Base-by-base conservation (phyloP, 2,888 invertebrate genomes). In the Zhengitettix transpicula region DNA sequence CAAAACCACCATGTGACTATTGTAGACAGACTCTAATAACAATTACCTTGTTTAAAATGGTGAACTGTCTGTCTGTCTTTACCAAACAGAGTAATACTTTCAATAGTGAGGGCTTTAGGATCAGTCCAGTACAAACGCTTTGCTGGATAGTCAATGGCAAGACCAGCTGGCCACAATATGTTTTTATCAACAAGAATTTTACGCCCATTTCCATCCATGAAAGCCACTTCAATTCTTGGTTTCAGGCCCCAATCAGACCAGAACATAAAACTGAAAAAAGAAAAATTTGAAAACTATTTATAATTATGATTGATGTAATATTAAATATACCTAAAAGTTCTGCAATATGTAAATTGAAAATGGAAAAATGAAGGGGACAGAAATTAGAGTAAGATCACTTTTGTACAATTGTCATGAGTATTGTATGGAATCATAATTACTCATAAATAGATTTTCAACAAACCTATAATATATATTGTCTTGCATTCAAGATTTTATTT, bases 41-140 rank as follows among this genome's bases (percentile, higher is more conserved):
- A 40, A 55, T 56, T 69, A 77, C 78, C 76, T 65, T 75, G 74
- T 52, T 74, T 71, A 65, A 84, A 83, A 52, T 75, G 73, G 58
- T 76, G 75, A 1, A 85, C 78, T 5, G 81, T 70, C 61, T 78
- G 77, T 52, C 87, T 76, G 67, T 83, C 84, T 58, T 76, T 75
- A 62, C 90, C 90, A 70, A 86, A 84, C 17, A 85, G 28, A 9
- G n/a, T n/a, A 57, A 83, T 78, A 52, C 82, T 82, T 72, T 88
- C 87, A 60, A 91, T 78, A 17, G 82, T 80, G 66, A 80, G 80
- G 65, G 81, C 80, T 71, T 89, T 88, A n/a, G 83, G 81, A 75
- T 93, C 93, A 12, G 86, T 81, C 86, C 89, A 89, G 76, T 91
- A 92, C 7, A 93, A 72, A 9, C 91, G 76, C n/a, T 77, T 75